Evolutionary conservation across 2,797 vertebrate species (phyloP), one percentile per base, ranked within the genome.

Genomic region (Xerus rutilus): DNA sequence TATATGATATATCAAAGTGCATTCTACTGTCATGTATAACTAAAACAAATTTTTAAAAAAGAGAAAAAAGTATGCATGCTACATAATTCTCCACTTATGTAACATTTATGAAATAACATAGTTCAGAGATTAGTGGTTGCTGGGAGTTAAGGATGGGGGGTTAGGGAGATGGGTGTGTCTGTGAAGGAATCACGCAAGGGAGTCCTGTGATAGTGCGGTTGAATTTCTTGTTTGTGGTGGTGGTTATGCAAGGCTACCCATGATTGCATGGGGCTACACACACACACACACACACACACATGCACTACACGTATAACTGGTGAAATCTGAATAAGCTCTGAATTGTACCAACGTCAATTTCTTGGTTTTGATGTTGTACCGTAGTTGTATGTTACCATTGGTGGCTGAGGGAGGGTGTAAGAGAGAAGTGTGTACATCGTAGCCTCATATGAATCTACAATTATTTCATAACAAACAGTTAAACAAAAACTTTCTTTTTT

Each of bases 401-500:
- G 72, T 83, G 8, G 47, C 43, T 8, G 3, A 15, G 47, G 15
- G 5, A 91, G 86, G 76, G 11, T n/a, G 2, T 17, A 10, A 2
- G 28, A 62, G 78, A 88, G 70, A 64, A 39, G 39, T 28, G 7
- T 76, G 23, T 35, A 82, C 11, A 30, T 91, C 91, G 57, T 32
- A 52, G 62, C 14, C 32, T 78, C 70, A 69, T 76, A 14, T 78
- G 81, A 89, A 62, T 82, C 64, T 70, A 52, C 2, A 65, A 20
- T 92, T 89, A 84, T 94, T 94, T 95, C 25, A 73, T 59, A 92
- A 90, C 78, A 86, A 84, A 74, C 72, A 86, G 17, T 45, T 83
- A 65, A 81, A 62, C 52, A 21, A 88, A 47, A 11, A 6, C 30
- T 7, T 30, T n/a, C 52, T 39, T 20, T 32, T 9, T 49, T 2